Evolutionary conservation across 2,888 invertebrate species (phyloP).

Genomic region (Drosophila kanekoi): DNA sequence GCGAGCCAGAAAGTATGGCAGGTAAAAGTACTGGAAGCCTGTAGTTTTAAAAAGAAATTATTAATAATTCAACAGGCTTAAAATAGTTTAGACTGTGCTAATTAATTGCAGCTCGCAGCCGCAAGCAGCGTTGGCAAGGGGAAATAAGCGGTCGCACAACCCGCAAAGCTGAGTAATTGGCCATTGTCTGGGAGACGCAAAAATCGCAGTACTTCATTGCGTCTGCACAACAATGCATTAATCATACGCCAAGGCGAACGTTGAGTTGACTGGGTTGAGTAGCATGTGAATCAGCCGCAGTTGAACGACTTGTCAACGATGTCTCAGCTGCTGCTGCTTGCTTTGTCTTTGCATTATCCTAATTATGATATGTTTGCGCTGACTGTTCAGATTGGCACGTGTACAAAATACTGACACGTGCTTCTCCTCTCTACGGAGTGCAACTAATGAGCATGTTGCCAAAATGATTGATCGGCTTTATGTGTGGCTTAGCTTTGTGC

Average conservation of each 20-base stretch:
- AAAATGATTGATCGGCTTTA: constrained; percentile 50
- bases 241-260: constrained; percentile 57
- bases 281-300: constrained; percentile 26
- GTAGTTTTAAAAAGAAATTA: constrained; percentile 5
- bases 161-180: constrained; percentile 45
- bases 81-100: constrained; percentile 17
- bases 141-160: neutral
- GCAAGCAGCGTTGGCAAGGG: neutral
- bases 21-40: neutral
- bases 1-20: neutral
- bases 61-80: constrained; percentile 26
- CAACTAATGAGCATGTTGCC: constrained; percentile 30
- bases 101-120: constrained; percentile 36
- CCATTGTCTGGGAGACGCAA: constrained; percentile 23
- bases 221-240: constrained; percentile 58
- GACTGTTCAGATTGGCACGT: constrained; percentile 51
- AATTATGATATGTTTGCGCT: constrained; percentile 59
- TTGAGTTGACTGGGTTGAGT: constrained; percentile 8
- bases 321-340: constrained; percentile 37
- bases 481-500: constrained; percentile 5
- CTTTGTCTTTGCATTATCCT: constrained; percentile 65
- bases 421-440: constrained; percentile 4
- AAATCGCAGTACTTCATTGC: constrained; percentile 39
- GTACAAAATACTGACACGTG: constrained; percentile 26
- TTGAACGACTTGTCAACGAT: constrained; percentile 55